Conservation (phyloP, 2,888 invertebrate genomes). For the Acanthacorydalis orientalis region DNA sequence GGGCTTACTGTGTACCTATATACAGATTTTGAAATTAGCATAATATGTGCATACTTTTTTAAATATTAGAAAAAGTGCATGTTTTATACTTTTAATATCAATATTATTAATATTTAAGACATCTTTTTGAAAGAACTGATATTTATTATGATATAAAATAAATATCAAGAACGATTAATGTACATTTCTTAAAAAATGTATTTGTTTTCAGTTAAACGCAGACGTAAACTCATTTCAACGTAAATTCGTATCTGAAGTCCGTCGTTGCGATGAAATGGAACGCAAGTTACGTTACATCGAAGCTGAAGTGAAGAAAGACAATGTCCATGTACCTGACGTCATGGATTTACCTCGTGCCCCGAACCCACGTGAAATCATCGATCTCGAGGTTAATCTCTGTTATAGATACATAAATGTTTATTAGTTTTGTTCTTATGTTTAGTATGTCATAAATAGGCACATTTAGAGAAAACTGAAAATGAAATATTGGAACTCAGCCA, state of each 20-base stretch:
- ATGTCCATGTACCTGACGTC: constrained; percentile 59
- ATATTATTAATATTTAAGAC: no score
- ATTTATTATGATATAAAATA: no score
- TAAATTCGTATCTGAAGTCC: constrained; percentile 80
- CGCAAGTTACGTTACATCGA: constrained; percentile 74
- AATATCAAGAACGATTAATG: no score
- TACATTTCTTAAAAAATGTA: no score
- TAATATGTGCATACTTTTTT: no score
- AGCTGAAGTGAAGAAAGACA: constrained; percentile 69
- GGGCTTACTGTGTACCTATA: no score
- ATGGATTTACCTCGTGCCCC: constrained; percentile 62
- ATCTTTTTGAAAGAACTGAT: no score
- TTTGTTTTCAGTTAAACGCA: constrained; percentile 49
- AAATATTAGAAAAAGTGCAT: no score
- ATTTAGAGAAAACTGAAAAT: constrained; percentile 88
- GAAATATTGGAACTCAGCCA: constrained; percentile 87
- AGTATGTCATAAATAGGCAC: constrained; percentile 37
- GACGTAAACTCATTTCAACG: constrained; percentile 80
- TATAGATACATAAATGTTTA: constrained; percentile 1
- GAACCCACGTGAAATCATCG: constrained; percentile 71
- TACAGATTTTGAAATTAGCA: no score
- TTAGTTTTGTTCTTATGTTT: constrained; percentile 11
- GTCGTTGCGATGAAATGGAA: constrained; percentile 85
- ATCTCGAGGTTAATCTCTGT: constrained; percentile 49
- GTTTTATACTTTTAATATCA: no score